Percentiles rank a stretch among this genome's conserved stretches.
phyloP scores from a whole-genome alignment of 35 echinoderm and acorn worm genomes.

The Ophiothrix spiculata region DNA sequence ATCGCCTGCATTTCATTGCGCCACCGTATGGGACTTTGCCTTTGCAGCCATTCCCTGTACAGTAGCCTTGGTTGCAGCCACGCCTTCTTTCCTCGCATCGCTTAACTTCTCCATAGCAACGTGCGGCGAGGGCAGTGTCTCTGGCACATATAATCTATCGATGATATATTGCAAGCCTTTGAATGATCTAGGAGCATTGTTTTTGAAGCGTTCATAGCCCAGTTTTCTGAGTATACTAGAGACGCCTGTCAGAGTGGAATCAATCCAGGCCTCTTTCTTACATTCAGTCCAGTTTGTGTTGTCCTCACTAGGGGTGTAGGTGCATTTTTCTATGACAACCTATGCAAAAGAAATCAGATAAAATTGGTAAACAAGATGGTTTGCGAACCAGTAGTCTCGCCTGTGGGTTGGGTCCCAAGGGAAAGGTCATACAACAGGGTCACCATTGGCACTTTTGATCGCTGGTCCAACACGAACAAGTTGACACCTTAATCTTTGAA shows the following conservation, averaged over 20 bases:
- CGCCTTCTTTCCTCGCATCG: neutral
- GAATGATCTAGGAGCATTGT: conserved; percentile 63
- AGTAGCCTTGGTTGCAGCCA: conserved; percentile 10
- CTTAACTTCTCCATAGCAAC: conserved; percentile 12
- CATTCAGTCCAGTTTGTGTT: conserved; percentile 72
- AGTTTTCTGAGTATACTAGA: conserved; percentile 58
- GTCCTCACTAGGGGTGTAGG: conserved; percentile 54
- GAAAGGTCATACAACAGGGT: too few species aligned
- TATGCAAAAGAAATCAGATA: conserved; percentile 15
- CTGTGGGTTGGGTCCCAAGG: too few species aligned
- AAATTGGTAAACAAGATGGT: neutral
- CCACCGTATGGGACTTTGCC: conserved; percentile 24
- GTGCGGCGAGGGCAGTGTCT: conserved; percentile 7
- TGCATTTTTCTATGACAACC: conserved; percentile 89
- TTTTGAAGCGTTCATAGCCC: conserved; percentile 82
- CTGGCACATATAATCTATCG: conserved; percentile 65
- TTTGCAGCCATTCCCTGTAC: conserved; percentile 24
- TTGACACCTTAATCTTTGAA: too few species aligned
- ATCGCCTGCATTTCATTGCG: too few species aligned
- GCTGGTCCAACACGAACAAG: too few species aligned
- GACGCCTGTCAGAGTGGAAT: conserved; percentile 67
- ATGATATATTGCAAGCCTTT: conserved; percentile 74
- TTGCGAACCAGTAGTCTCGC: too few species aligned
- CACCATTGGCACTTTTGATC: too few species aligned
- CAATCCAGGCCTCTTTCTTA: conserved; percentile 69